These are phyloP conservation scores for Prionace glauca DNA, from an alignment of 2,797 vertebrate genomes.

Conservation along the genomic window DNA sequence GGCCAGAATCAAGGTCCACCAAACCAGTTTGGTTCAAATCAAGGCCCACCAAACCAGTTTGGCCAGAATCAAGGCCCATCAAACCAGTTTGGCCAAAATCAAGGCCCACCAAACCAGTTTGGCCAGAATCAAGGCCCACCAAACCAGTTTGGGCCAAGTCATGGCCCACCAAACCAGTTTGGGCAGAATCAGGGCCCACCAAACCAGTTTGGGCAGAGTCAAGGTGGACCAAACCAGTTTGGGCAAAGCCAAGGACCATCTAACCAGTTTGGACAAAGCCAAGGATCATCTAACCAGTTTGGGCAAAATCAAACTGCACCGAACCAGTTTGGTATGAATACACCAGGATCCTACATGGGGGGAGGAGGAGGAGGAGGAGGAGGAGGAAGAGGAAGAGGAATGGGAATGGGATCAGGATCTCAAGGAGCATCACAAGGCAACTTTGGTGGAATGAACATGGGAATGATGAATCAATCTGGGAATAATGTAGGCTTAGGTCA, in stretches of 20 bases:
- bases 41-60: neutral
- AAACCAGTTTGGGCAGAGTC: constrained; percentile 43
- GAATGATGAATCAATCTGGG: constrained; percentile 35
- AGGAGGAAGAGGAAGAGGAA: constrained; percentile 59
- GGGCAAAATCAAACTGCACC: constrained; percentile 35
- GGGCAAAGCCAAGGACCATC: constrained; percentile 36
- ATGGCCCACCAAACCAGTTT: constrained; percentile 5
- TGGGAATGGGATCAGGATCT: constrained; percentile 47
- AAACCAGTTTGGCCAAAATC: constrained; percentile 37
- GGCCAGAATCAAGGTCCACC: constrained; percentile 37
- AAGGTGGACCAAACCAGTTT: constrained; percentile 41
- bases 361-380: constrained; percentile 62
- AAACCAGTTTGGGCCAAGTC: constrained; percentile 37
- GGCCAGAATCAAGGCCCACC: constrained; percentile 37
- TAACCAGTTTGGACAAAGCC: constrained; percentile 37
- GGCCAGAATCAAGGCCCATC: constrained; percentile 33
- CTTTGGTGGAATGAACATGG: constrained; percentile 36
- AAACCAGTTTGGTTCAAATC: constrained; percentile 36
- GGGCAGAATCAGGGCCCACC: constrained; percentile 36
- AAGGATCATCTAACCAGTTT: neutral
- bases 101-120: constrained; percentile 41
- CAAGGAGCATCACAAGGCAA: constrained; percentile 51
- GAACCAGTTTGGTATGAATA: constrained; percentile 48
- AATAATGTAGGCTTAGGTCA: constrained; percentile 42
- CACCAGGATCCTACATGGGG: constrained; percentile 50